phyloP scores from a whole-genome alignment of 2,113 vertebrate genomes.

The Hemibagrus wyckioides region DNA sequence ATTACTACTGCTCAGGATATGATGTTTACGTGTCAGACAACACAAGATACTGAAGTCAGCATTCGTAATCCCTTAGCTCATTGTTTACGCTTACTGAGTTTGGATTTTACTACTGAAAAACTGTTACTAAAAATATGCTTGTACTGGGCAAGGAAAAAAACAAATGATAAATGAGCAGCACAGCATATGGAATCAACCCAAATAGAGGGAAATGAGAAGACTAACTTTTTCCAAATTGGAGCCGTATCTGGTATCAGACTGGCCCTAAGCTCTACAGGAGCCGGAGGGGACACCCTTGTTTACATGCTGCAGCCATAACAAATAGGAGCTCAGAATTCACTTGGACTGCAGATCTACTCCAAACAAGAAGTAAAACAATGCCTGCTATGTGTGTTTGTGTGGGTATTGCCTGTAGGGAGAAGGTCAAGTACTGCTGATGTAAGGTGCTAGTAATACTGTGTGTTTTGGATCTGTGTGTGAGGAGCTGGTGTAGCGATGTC shows the following conservation, averaged over 20 bases:
- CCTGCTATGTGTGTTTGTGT: constrained; percentile 46
- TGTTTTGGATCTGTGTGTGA: constrained; percentile 41
- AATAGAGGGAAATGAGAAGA: constrained; percentile 12
- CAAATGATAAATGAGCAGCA: not conserved
- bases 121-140: not conserved
- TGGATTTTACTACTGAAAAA: not conserved
- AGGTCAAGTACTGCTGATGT: constrained; percentile 68
- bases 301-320: constrained; percentile 70
- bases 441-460: constrained; percentile 70
- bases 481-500: not conserved
- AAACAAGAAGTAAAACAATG: constrained; percentile 68
- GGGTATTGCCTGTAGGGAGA: constrained; percentile 62
- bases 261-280: constrained; percentile 22
- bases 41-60: not conserved
- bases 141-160: not conserved
- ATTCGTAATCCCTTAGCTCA: not conserved
- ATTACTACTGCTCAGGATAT: not conserved
- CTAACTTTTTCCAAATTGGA: constrained; percentile 21
- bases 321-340: constrained; percentile 64
- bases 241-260: constrained; percentile 10
- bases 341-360: constrained; percentile 36
- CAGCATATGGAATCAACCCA: not conserved
- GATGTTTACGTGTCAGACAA: not conserved
- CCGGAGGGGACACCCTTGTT: constrained; percentile 60
- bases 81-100: not conserved